phyloP scores from a whole-genome alignment of 1,140 invertebrate genomes.

The Drosophila rhopaloa region DNA sequence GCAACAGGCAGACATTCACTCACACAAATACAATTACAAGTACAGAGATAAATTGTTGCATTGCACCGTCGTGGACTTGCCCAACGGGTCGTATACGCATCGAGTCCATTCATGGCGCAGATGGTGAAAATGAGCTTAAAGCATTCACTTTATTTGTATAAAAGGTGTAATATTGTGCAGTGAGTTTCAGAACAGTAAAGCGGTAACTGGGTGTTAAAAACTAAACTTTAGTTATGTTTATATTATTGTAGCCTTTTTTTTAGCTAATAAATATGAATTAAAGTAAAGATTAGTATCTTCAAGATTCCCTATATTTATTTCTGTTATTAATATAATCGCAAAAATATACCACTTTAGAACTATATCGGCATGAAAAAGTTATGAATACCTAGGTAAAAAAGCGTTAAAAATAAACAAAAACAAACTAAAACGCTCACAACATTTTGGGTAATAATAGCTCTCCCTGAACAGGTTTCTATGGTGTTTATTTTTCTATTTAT shows the following conservation, averaged over 20 bases:
- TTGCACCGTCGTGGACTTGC: slow-evolving; percentile 23
- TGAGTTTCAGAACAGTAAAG: slow-evolving; percentile 26
- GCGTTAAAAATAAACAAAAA: background rate
- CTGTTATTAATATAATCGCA: too few relatives aligned
- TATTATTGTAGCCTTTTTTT: too few relatives aligned
- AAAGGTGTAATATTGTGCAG: slow-evolving; percentile 19
- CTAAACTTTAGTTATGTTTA: background rate
- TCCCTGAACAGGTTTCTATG: slow-evolving; percentile 21
- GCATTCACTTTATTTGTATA: slow-evolving; percentile 31
- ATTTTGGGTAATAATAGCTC: slow-evolving; percentile 12
- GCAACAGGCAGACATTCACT: slow-evolving; percentile 53
- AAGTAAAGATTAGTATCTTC: too few relatives aligned
- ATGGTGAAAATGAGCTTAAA: slow-evolving; percentile 17
- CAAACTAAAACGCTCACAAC: background rate
- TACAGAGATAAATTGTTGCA: slow-evolving; percentile 20
- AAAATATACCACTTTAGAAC: background rate
- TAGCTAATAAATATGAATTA: too few relatives aligned
- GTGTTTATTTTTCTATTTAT: slow-evolving; percentile 44
- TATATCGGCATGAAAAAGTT: too few relatives aligned
- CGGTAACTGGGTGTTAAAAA: slow-evolving; percentile 4
- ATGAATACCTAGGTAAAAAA: background rate
- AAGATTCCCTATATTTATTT: too few relatives aligned
- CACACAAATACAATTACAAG: slow-evolving; percentile 1
- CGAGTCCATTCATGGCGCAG: slow-evolving; percentile 50
- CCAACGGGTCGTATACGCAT: slow-evolving; percentile 61